These are phyloP conservation scores for Ianthella basta DNA, from an alignment of 37 sponge, comb jelly and placozoan species.

Conservation along the genomic window DNA sequence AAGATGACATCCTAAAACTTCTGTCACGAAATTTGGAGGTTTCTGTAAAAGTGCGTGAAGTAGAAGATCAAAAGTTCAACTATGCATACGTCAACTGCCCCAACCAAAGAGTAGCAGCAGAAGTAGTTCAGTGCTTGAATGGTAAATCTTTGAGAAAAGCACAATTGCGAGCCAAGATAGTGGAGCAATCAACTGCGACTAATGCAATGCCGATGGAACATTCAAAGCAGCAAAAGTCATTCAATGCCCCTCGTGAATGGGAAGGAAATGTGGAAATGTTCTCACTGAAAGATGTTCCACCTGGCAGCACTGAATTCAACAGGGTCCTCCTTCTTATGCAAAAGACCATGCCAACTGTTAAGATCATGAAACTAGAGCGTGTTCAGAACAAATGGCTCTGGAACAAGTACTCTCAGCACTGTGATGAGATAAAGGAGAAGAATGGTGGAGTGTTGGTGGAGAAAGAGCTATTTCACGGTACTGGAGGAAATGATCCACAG, in stretches of 20 bases:
- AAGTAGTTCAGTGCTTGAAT: no score
- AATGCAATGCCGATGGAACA: no score
- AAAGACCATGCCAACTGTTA: background rate
- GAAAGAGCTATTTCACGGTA: constrained; percentile 35
- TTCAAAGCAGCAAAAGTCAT: no score
- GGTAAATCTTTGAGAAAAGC: no score
- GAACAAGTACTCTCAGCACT: constrained; percentile 30
- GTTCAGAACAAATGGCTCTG: constrained; percentile 41
- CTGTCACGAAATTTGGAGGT: no score
- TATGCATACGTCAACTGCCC: no score
- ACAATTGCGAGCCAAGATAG: no score
- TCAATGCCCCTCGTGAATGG: background rate
- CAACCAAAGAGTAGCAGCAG: no score
- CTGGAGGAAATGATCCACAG: constrained; percentile 2
- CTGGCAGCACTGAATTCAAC: background rate
- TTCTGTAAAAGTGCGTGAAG: no score
- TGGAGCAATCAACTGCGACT: no score
- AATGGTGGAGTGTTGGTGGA: background rate
- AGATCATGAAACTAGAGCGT: background rate
- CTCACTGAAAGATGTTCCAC: background rate
- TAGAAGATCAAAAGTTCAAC: no score
- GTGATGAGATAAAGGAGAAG: constrained; percentile 26
- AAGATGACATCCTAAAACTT: no score
- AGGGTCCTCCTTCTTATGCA: background rate
- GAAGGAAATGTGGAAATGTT: background rate